phyloP scores from a whole-genome alignment of 2,888 invertebrate genomes.

The Xestia sexstrigata region DNA sequence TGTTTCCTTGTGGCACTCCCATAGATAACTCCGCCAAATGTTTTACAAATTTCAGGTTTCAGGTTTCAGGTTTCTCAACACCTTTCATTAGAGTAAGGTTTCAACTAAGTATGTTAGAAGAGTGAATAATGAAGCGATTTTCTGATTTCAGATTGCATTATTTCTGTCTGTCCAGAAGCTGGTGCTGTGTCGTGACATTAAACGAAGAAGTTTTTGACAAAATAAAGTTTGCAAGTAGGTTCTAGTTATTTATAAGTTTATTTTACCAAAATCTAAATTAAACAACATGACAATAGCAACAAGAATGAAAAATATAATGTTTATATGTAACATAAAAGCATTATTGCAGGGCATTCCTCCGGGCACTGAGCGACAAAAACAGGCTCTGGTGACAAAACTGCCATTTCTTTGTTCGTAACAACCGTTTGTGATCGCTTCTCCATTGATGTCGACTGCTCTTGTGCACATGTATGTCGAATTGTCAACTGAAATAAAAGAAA shows the following conservation, averaged over 20 bases:
- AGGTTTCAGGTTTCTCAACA: neutral
- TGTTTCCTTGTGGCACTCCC: neutral
- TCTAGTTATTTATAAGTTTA: constrained; percentile 15
- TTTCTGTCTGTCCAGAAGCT: neutral
- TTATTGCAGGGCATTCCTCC: constrained; percentile 84
- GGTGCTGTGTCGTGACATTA: neutral
- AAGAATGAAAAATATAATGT: constrained; percentile 60
- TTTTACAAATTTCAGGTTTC: neutral
- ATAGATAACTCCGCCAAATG: neutral
- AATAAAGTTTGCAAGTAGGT: neutral
- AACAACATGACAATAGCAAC: constrained; percentile 58
- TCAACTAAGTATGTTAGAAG: neutral
- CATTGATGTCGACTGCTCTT: constrained; percentile 88
- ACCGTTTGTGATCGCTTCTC: constrained; percentile 88
- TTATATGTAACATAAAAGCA: constrained; percentile 61
- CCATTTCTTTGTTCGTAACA: constrained; percentile 90
- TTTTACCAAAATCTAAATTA: constrained; percentile 41
- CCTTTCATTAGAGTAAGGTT: neutral
- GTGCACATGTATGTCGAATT: constrained; percentile 94
- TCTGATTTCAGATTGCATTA: neutral
- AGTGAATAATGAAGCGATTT: neutral
- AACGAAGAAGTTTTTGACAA: neutral
- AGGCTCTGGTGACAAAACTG: constrained; percentile 81
- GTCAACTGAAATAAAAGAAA: constrained; percentile 88
- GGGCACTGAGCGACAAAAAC: constrained; percentile 83